Evolutionary conservation across 2,797 vertebrate genomes (phyloP).

Genomic region (Notolabrus celidotus): DNA sequence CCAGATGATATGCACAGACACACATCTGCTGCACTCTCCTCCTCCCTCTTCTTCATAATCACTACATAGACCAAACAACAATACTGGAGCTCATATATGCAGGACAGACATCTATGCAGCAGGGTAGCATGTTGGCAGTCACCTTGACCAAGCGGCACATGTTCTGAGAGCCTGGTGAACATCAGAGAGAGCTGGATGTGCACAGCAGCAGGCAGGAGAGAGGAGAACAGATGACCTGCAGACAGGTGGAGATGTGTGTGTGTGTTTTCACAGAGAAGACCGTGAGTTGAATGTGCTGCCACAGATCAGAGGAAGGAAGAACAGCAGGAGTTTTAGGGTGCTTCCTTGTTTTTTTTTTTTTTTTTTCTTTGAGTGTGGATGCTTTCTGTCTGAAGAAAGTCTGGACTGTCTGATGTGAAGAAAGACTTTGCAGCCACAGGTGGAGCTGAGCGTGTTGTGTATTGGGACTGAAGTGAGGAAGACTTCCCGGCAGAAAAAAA

Average conservation of each 20-base stretch:
- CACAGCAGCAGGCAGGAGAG: constrained; percentile 50
- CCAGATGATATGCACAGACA: constrained; percentile 30
- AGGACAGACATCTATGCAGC: constrained; percentile 15
- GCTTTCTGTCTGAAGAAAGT: constrained; percentile 20
- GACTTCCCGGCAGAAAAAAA: constrained; percentile 43
- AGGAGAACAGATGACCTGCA: constrained; percentile 60
- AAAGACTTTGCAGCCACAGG: constrained; percentile 46
- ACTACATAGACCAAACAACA: constrained; percentile 50
- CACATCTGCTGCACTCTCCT: constrained; percentile 62
- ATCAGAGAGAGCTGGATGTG: constrained; percentile 57
- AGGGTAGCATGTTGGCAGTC: constrained; percentile 18
- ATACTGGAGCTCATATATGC: constrained; percentile 26
- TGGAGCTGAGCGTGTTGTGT: constrained; percentile 25
- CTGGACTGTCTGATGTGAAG: constrained; percentile 27
- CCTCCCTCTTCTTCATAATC: constrained; percentile 44
- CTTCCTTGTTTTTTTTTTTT: constrained; percentile 32
- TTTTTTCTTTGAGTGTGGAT: constrained; percentile 33
- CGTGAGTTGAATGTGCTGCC: constrained; percentile 58
- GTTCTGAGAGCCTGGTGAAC: constrained; percentile 34
- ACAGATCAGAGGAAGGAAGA: constrained; percentile 61
- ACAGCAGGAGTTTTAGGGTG: constrained; percentile 40
- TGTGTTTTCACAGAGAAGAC: constrained; percentile 49
- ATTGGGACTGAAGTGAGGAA: constrained; percentile 25
- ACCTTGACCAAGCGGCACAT: constrained; percentile 45
- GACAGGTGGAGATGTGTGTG: constrained; percentile 52